Base-by-base conservation (phyloP, 2,113 vertebrate genomes). In the Thalassarche chlororhynchos region DNA sequence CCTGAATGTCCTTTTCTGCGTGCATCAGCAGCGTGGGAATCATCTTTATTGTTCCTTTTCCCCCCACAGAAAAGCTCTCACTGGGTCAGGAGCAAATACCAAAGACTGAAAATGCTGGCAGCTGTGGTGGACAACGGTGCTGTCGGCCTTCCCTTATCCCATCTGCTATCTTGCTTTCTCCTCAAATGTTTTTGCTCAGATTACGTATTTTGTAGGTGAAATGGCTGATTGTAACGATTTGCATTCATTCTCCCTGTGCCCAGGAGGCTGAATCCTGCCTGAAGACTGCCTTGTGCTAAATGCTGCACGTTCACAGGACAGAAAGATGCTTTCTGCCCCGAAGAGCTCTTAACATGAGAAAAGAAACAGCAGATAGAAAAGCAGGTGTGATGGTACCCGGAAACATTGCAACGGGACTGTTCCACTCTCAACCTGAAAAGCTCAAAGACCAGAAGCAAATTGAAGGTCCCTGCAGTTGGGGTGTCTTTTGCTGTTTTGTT, bases 191-290 rank as follows among this genome's bases (percentile, higher is more conserved):
- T 90, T 71, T 49, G 20, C 49, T 62, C 51, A 29, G 6, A n/a
- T 89, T 65, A 49, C 40, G 17, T 74, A 19, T 76, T 84, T 66
- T 0, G 0, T 38, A 44, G 58, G 18, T 69, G 65, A 69, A 87
- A n/a, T 0, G 1, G 23, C 21, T 49, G 36, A 74, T 46, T 0
- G 0, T 72, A 83, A n/a, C 3, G 7, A 64, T 69, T 79, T 86
- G 17, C 21, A 7, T 74, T 88, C 10, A n/a, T 52, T 80, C 78
- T 88, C 34, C 46, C 15, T 2, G 3, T 77, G 36, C 17, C 28
- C 46, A 84, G 72, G 68, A 58, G 58, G 64, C 76, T 58, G 21
- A 58, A 74, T 84, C 42, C 60, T 77, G 18, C 62, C 49, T 65
- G 79, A 86, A 83, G 64, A 57, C 28, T 0, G 2, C 32, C 25